These are phyloP conservation scores for Hippoglossus stenolepis DNA, from an alignment of 2,113 vertebrate species.

Conservation along the genomic window DNA sequence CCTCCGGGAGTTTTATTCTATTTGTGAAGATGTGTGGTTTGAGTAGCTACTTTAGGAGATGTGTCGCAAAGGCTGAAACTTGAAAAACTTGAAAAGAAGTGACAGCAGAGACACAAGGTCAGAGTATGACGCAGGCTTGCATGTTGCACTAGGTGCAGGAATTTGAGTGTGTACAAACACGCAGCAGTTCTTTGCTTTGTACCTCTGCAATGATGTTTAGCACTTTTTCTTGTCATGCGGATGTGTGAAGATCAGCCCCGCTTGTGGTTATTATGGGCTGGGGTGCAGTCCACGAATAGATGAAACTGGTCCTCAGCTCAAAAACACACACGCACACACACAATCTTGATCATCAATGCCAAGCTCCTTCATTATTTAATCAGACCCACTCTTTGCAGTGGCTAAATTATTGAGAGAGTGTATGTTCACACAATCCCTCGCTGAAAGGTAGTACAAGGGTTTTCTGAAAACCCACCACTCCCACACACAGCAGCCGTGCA, in stretches of 20 bases:
- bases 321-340: constrained; percentile 33
- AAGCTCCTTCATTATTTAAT: constrained; percentile 83
- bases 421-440: constrained; percentile 81
- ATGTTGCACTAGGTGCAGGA: constrained; percentile 1
- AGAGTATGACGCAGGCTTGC: constrained; percentile 3
- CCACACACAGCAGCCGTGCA: constrained; percentile 43
- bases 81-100: background rate
- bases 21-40: constrained; percentile 9
- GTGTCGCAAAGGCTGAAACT: constrained; percentile 10
- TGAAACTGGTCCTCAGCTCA: constrained; percentile 22
- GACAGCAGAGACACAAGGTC: constrained; percentile 6
- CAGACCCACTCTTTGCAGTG: constrained; percentile 77
- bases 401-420: constrained; percentile 81
- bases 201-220: constrained; percentile 33
- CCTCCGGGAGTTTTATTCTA: background rate
- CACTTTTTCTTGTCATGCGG: constrained; percentile 41
- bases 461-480: constrained; percentile 64
- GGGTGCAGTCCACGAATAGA: constrained; percentile 24
- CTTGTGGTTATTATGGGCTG: constrained; percentile 46
- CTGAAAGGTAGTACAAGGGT: constrained; percentile 75
- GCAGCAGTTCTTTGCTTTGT: constrained; percentile 1
- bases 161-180: constrained; percentile 24
- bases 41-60: background rate
- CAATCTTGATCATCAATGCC: constrained; percentile 68
- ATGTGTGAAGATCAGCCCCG: constrained; percentile 28